Evolutionary conservation across 2,797 vertebrate genomes (phyloP), one percentile per base, ranked within the genome.

Genomic region (Coregonus sp.): DNA sequence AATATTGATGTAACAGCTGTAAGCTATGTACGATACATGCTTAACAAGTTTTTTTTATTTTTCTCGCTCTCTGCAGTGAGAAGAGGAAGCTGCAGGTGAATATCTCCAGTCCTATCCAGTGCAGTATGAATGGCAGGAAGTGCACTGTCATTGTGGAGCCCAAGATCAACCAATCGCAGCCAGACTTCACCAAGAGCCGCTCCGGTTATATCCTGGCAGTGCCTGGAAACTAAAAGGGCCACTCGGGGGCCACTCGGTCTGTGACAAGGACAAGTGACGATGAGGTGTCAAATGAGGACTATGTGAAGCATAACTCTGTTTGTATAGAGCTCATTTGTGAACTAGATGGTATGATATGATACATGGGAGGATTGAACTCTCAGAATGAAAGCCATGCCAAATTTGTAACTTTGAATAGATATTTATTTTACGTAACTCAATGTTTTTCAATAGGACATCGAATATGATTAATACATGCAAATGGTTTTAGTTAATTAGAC

Each of bases 51-150:
- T 37, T 37, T 37, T 37, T 1, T 2, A 35, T 40, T 2, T 40
- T 9, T 40, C 40, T 76, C 63, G n/a, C 71, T 47, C 40, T 72
- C 79, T 68, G n/a, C 90, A 99, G 98, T 2, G 98, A 99, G 93
- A 97, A 94, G 86, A 95, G 97, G 78, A 87, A 93, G 78, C 94
- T 99, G 81, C 97, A 95, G 89, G 96, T 99, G 84, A 94, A 93
- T 40, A 89, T 96, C 73, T 85, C 91, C 71, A 96, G 96, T 83
- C 98, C 98, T 0, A 97, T 99, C 87, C 98, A 97, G 89, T 99
- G 98, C 94, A 97, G 96, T 93, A 94, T 99, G 90, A 96, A 96
- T 1, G 97, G 98, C 37, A 95, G 95, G 89, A 98, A 98, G 89
- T 98, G 96, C 92, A 96, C 95, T 0, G 91, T 99, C 81, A 93